phyloP scores from a whole-genome alignment of 2,113 vertebrate species.

The Phyllostomus discolor region DNA sequence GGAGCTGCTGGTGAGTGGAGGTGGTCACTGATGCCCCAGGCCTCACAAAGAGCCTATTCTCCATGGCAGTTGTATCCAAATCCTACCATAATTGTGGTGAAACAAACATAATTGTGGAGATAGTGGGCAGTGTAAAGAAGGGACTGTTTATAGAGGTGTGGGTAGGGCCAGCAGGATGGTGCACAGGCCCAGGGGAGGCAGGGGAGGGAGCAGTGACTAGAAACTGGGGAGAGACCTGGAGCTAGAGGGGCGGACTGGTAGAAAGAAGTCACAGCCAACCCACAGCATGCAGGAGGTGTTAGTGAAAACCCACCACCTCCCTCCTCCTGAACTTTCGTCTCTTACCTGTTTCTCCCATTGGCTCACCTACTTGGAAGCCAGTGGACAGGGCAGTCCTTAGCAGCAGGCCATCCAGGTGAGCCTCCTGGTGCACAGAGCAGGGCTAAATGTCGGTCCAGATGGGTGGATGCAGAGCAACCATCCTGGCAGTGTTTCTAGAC shows the following conservation, averaged over 20 bases:
- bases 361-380: neutral
- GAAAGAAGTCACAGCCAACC: neutral
- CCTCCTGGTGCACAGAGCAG: neutral
- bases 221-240: neutral
- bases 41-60: neutral
- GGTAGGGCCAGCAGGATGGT: no score
- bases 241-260: accelerated
- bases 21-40: neutral
- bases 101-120: neutral
- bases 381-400: neutral
- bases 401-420: accelerated
- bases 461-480: neutral
- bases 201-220: neutral
- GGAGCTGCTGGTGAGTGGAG: neutral
- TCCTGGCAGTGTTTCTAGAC: neutral
- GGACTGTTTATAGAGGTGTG: neutral
- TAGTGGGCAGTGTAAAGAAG: neutral
- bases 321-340: neutral
- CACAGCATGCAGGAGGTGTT: neutral
- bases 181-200: neutral
- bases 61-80: neutral
- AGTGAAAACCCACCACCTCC: accelerated
- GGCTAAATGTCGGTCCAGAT: neutral
- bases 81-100: neutral
- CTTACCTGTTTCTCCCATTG: neutral